These are phyloP conservation scores for Diglossa brunneiventris DNA, from an alignment of 2,113 vertebrate species.

Conservation along the genomic window DNA sequence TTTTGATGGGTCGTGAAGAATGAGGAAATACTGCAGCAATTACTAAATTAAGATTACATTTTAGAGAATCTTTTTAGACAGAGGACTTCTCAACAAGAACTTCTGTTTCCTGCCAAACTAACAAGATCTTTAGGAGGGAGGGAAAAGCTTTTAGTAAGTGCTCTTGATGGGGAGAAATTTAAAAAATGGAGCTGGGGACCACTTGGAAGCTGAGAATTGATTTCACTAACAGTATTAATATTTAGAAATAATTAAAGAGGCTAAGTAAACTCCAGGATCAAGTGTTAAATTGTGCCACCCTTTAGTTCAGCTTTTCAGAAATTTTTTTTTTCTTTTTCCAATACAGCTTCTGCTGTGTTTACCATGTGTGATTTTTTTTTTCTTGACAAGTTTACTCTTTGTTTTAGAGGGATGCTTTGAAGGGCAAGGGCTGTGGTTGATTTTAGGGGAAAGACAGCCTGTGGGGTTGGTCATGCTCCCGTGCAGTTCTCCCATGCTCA, in stretches of 20 bases:
- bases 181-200: slow-evolving; percentile 1
- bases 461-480: neutral
- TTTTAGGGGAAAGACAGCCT: neutral
- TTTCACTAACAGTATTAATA: slow-evolving; percentile 32
- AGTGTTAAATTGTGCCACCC: neutral
- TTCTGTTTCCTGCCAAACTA: slow-evolving; percentile 44
- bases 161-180: slow-evolving; percentile 23
- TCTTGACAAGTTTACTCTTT: neutral
- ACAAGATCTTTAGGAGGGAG: slow-evolving; percentile 23
- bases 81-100: slow-evolving; percentile 8
- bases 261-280: neutral
- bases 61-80: neutral
- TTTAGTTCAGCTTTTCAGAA: neutral
- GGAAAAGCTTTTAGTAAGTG: slow-evolving; percentile 19
- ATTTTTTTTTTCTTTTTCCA: neutral
- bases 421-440: neutral
- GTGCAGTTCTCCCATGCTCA: neutral
- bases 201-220: slow-evolving; percentile 21
- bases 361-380: accelerated
- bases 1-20: neutral
- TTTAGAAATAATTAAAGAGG: slow-evolving; percentile 48
- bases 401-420: neutral
- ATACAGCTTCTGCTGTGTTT: neutral
- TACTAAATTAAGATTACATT: slow-evolving; percentile 6
- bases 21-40: neutral